Evolutionary conservation across 2,797 vertebrate species (phyloP), one percentile per base, ranked within the genome.

Genomic region (Acanthurus leucopareius): DNA sequence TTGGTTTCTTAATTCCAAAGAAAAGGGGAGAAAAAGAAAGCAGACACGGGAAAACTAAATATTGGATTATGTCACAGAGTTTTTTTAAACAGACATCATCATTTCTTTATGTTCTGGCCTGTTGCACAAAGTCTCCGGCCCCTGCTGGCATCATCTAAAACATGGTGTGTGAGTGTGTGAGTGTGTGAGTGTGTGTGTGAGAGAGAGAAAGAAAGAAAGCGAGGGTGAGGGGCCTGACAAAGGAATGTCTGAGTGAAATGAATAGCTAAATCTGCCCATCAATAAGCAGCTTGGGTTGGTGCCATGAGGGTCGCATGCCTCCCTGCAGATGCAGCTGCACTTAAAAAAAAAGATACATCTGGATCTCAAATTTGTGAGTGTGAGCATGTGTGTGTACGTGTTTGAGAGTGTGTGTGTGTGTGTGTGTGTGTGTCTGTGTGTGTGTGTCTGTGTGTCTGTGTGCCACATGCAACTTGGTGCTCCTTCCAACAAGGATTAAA

Each of bases 261-360:
- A 91, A 93, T 88, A 85, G 71, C 79, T 91, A 91, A 93, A 94
- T 92, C 93, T 92, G 86, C 60, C 87, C 90, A 88, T 94, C 91
- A 92, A 90, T 94, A 93, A 94, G 92, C 87, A 86, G 93, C 93
- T 94, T 94, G 92, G 91, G 78, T 58, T 75, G 42, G 73, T 73
- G 90, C 93, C 93, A 92, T 7, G 51, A 88, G 66, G 75, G 77
- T 76, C 38, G 70, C 84, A 90, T 81, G 89, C 77, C 59, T 87
- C 84, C 81, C 74, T 87, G 89, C 89, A 89, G 88, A 86, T 91
- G 88, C 73, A 87, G 85, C 78, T 80, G 69, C 74, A 81, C 78
- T 76, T 86, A 19, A 20, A 87, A 85, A 82, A 80, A 59, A 73
- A 83, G 69, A 83, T 88, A 91, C 93, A 94, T 92, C 91, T 94